These are phyloP conservation scores for Cabera pusaria DNA, from an alignment of 2,888 invertebrate genomes.

Conservation along the genomic window DNA sequence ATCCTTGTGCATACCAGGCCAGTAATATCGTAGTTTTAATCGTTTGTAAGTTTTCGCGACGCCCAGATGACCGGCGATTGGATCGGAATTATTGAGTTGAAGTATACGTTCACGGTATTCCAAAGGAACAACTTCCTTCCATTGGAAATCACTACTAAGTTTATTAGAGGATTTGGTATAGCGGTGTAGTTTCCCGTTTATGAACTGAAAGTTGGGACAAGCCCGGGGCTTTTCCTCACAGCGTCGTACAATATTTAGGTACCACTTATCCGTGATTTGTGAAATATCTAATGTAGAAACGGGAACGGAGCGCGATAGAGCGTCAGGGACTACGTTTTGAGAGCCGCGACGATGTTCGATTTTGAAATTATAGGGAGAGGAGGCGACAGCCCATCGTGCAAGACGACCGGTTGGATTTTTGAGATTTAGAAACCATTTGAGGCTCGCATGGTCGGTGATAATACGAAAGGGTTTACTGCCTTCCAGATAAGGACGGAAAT, in stretches of 20 bases:
- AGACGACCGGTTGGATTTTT: not conserved
- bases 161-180: constrained; percentile 13
- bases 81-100: constrained; percentile 21
- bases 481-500: not conserved
- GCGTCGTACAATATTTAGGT: constrained; percentile 25
- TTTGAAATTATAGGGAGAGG: not conserved
- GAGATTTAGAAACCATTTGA: not conserved
- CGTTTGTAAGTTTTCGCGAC: constrained; percentile 2
- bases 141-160: constrained; percentile 27
- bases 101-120: constrained; percentile 19
- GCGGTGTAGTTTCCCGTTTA: constrained; percentile 23
- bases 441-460: not conserved
- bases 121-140: constrained; percentile 33
- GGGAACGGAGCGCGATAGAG: not conserved
- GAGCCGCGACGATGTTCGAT: not conserved
- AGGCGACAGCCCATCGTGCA: not conserved
- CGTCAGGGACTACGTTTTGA: not conserved
- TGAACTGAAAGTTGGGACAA: constrained; percentile 23
- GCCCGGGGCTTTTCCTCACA: constrained; percentile 15
- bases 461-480: not conserved
- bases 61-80: constrained; percentile 2
- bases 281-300: too few relatives aligned
- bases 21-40: not conserved
- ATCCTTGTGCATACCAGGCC: constrained; percentile 4
- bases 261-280: constrained; percentile 24